Conservation (phyloP, 2,888 invertebrate genomes). For the Tiliacea citrago region DNA sequence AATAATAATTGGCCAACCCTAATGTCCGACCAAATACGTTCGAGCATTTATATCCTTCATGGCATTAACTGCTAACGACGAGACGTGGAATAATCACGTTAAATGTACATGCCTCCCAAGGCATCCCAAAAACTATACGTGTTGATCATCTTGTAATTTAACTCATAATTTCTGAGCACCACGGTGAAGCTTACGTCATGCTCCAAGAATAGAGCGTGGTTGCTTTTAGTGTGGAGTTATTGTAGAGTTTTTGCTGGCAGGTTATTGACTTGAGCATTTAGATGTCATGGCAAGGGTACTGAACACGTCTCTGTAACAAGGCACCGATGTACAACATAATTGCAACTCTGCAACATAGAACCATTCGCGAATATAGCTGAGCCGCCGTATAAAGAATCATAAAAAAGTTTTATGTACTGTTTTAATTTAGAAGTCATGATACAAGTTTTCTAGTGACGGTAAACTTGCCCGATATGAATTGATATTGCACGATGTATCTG, state of each 20-base stretch:
- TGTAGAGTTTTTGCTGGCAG: constrained; percentile 85
- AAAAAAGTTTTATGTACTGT: constrained; percentile 53
- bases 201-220: constrained; percentile 82
- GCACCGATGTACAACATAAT: constrained; percentile 56
- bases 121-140: constrained; percentile 68
- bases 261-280: constrained; percentile 87
- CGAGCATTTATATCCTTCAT: constrained; percentile 62
- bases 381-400: constrained; percentile 42
- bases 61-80: constrained; percentile 61
- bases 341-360: constrained; percentile 39
- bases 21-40: constrained; percentile 34
- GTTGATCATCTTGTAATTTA: constrained; percentile 71
- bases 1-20: constrained; percentile 46
- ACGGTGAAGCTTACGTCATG: constrained; percentile 82
- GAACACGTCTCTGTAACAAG: constrained; percentile 59
- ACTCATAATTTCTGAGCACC: constrained; percentile 72
- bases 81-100: constrained; percentile 65
- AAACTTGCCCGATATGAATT: background rate
- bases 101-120: constrained; percentile 68
- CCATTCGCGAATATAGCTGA: constrained; percentile 36
- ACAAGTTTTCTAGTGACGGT: constrained; percentile 4
- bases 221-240: constrained; percentile 84
- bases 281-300: constrained; percentile 89
- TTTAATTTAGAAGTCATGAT: constrained; percentile 51
- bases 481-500: constrained; percentile 2